A percentile compares a stretch with the other conserved stretches of the same genome.
Conservation (phyloP, 2,888 invertebrate genomes). For the Chloroclystis v-ata region DNA sequence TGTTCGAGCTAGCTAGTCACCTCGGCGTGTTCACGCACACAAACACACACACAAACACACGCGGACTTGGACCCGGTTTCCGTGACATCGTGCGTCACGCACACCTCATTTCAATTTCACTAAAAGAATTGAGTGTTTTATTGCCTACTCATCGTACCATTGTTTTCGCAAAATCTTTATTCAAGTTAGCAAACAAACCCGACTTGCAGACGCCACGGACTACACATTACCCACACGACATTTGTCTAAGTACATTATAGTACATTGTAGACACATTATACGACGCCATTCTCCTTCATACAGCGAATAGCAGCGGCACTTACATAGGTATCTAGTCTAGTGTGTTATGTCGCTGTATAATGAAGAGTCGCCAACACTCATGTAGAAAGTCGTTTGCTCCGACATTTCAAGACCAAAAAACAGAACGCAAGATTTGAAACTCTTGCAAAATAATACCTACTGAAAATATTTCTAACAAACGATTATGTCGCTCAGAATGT, state of each 20-base stretch:
- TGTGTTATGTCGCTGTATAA: conserved; percentile 41
- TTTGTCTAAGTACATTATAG: conserved; percentile 25
- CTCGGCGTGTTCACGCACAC: conserved; percentile 37
- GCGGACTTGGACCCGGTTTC: conserved; percentile 46
- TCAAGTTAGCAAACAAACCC: conserved; percentile 32
- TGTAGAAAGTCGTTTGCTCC: neutral
- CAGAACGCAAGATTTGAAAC: no score
- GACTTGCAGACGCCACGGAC: conserved; percentile 37
- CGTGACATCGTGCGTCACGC: conserved; percentile 56
- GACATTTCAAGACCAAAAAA: no score
- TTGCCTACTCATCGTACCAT: conserved; percentile 36
- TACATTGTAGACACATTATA: conserved; percentile 42
- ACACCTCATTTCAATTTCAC: conserved; percentile 49
- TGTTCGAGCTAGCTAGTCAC: neutral
- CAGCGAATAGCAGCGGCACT: conserved; percentile 33
- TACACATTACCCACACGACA: conserved; percentile 39
- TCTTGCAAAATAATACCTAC: neutral
- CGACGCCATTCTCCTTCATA: conserved; percentile 29
- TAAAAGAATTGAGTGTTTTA: conserved; percentile 43
- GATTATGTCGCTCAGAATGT: neutral
- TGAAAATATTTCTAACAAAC: neutral
- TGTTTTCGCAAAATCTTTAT: conserved; percentile 36
- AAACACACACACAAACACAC: conserved; percentile 40
- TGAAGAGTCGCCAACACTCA: conserved; percentile 38
- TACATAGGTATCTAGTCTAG: conserved; percentile 25